Base-by-base conservation (phyloP, 1,140 invertebrate genomes). In the Portunus trituberculatus region DNA sequence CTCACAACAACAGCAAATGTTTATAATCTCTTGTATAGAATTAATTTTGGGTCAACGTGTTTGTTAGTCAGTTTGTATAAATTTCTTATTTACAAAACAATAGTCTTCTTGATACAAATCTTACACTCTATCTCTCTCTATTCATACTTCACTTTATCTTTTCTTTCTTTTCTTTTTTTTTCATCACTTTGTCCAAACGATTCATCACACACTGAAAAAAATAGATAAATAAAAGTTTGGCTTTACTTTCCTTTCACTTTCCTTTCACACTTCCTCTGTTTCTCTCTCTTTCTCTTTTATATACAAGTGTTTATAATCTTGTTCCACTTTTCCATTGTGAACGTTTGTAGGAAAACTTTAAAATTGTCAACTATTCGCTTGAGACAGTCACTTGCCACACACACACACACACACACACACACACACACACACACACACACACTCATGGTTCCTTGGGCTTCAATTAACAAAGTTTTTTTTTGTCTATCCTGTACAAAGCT, bases 11-110 rank as follows among this genome's bases (percentile, higher is more conserved):
- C 84, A 87, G 31, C 84, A 87, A 39, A 39, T 20, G 25, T 32
- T 32, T 28, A 87, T 28, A 82, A 87, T 32, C 3, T 28, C 39
- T 39, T 39, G 83, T 32, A 28, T 28, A 32, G 28, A n/a, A 10
- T 32, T 25, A 84, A n/a, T 32, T 28, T 84, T 0, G n/a, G 10
- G 31, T 10, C 28, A 84, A 87, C 8, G 84, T 87, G 84, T 87
- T 87, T 20, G 76, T 28, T 25, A 82, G 28, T 25, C 28, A 76
- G 59, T 84, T 32, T 8, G 31, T 87, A 87, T 87, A 87, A 87
- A 87, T 46, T 87, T 87, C 84, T 87, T 87, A 87, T 87, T 16
- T 87, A 87, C 84, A 87, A 87, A 46, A 87, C 84, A 87, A n/a
- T 25, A 87, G 84, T 87, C 84, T 10, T 32, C 31, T 46, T 16